These are phyloP conservation scores for Eucidaris tribuloides DNA, from an alignment of 35 echinoderm and acorn worm species.

Conservation along the genomic window DNA sequence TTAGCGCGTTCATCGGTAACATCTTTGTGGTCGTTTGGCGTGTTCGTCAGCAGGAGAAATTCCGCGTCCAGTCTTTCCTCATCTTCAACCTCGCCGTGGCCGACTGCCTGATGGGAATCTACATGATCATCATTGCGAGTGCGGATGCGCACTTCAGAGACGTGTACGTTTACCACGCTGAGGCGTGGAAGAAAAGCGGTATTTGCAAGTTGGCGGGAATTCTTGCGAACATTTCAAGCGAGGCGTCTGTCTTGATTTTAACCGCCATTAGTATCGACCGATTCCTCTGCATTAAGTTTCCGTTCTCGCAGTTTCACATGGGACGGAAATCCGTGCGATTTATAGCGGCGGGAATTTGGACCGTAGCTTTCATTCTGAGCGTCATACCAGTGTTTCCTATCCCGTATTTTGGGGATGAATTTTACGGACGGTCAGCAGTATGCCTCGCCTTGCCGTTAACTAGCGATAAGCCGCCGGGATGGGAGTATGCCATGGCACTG, in stretches of 20 bases:
- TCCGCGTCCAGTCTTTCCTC: constrained; percentile 63
- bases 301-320: constrained; percentile 17
- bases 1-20: constrained; percentile 84
- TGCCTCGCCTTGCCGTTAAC: constrained; percentile 49
- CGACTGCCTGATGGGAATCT: constrained; percentile 91
- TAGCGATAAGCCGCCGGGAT: background rate
- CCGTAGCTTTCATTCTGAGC: constrained; percentile 19
- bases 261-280: constrained; percentile 49
- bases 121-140: constrained; percentile 84
- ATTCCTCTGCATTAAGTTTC: constrained; percentile 49
- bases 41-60: constrained; percentile 5
- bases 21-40: constrained; percentile 72
- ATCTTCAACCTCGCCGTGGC: constrained; percentile 85
- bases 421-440: constrained; percentile 44
- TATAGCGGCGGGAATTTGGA: constrained; percentile 20
- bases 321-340: constrained; percentile 13
- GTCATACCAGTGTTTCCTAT: constrained; percentile 20
- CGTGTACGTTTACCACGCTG: constrained; percentile 59
- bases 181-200: constrained; percentile 45
- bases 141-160: constrained; percentile 64
- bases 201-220: constrained; percentile 52
- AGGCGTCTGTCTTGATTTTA: constrained; percentile 48
- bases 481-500: constrained; percentile 35
- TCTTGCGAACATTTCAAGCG: constrained; percentile 56
- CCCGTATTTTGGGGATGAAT: constrained; percentile 41